These are phyloP conservation scores for Neosilurus mollespiculum DNA, from an alignment of 2,797 vertebrate genomes.

Conservation along the genomic window DNA sequence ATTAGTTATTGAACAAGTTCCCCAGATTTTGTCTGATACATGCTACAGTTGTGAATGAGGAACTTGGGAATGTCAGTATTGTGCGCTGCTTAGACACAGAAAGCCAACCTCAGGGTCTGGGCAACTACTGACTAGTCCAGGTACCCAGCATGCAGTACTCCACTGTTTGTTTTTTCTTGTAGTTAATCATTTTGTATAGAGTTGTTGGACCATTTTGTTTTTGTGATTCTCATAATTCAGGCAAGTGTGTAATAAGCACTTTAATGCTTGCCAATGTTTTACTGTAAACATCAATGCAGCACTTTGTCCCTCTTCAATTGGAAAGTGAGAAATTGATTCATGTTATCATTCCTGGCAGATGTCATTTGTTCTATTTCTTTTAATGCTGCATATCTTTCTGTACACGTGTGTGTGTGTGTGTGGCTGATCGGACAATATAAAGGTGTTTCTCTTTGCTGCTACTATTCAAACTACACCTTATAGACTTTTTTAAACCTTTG, in stretches of 20 bases:
- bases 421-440: too few species aligned
- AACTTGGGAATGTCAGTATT: neutral
- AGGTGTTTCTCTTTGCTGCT: neutral
- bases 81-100: neutral
- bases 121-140: neutral
- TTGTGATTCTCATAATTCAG: neutral
- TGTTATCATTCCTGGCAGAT: neutral
- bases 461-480: neutral
- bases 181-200: neutral
- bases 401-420: too few species aligned
- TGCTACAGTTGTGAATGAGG: neutral
- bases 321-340: neutral
- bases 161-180: neutral
- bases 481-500: too few species aligned
- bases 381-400: neutral
- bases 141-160: neutral
- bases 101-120: neutral
- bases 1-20: neutral
- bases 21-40: neutral
- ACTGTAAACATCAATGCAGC: neutral
- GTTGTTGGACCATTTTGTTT: neutral
- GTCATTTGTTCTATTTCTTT: neutral
- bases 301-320: neutral
- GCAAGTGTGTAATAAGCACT: neutral
- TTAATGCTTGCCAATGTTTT: neutral